These are phyloP conservation scores for Apus apus DNA, from an alignment of 2,113 vertebrate genomes.

Conservation along the genomic window DNA sequence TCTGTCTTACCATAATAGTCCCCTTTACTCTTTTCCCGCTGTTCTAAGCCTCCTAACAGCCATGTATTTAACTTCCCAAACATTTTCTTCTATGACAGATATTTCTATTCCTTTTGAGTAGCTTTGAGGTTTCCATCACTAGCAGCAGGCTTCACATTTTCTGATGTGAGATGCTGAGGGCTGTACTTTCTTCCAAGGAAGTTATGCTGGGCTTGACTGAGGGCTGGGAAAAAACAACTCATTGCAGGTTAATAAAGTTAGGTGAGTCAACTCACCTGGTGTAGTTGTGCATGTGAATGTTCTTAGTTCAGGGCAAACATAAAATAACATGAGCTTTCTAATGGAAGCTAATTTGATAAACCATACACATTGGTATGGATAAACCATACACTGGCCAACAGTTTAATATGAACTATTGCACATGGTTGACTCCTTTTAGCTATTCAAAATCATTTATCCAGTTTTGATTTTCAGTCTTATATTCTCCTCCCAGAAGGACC, in stretches of 20 bases:
- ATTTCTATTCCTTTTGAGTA: not conserved
- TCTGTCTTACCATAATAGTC: not conserved
- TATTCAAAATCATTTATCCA: not conserved
- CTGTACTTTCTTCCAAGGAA: not conserved
- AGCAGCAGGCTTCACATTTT: not conserved
- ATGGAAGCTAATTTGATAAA: not conserved
- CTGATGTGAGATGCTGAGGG: not conserved
- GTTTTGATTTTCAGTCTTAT: not conserved
- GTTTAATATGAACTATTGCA: not conserved
- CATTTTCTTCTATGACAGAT: not conserved
- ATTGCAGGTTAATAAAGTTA: not conserved
- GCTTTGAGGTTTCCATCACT: not conserved
- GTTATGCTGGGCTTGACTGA: not conserved
- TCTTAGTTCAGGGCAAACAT: not conserved
- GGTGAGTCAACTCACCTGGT: not conserved
- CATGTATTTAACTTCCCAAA: not conserved
- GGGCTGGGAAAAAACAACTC: not conserved
- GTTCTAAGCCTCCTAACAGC: not conserved
- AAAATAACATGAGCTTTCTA: not conserved
- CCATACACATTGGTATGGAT: rapidly evolving
- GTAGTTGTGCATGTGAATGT: not conserved
- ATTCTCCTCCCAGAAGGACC: not conserved
- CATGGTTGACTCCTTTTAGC: not conserved
- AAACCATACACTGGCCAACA: not conserved
- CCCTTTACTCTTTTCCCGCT: not conserved